Evolutionary conservation across 2,113 vertebrate genomes (phyloP).

Genomic region (Crocuta crocuta): DNA sequence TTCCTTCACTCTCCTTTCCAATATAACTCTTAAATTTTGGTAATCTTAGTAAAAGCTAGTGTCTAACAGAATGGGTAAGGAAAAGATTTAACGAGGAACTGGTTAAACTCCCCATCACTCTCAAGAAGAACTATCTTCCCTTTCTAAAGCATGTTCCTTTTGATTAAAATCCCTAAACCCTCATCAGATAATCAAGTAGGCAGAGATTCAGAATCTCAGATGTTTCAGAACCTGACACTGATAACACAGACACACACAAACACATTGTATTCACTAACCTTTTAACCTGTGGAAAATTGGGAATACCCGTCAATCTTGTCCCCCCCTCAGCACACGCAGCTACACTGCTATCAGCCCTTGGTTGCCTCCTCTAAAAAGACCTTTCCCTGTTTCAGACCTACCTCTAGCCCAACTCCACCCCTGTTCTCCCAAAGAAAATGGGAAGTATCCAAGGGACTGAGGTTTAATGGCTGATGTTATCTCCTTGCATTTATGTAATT

Average conservation of each 20-base stretch:
- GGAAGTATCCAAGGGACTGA: background rate
- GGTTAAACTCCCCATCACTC: background rate
- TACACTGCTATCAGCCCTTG: background rate
- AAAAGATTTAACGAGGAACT: background rate
- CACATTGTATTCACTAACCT: background rate
- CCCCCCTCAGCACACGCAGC: background rate
- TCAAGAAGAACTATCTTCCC: background rate
- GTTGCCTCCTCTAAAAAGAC: conserved; percentile 2
- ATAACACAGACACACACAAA: background rate
- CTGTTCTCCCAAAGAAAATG: background rate
- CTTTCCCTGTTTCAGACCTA: background rate
- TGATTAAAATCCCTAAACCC: background rate
- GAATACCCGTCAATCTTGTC: background rate
- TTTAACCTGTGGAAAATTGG: background rate
- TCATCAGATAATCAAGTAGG: background rate
- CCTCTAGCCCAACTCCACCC: background rate
- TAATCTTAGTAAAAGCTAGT: background rate
- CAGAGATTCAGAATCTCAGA: background rate
- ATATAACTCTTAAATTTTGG: conserved; percentile 34
- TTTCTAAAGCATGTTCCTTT: background rate
- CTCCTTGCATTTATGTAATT: background rate
- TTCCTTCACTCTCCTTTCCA: background rate
- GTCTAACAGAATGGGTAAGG: background rate
- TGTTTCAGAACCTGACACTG: background rate
- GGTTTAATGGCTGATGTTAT: background rate